phyloP scores from a whole-genome alignment of 2,797 vertebrate species.

The Nannoperca australis region DNA sequence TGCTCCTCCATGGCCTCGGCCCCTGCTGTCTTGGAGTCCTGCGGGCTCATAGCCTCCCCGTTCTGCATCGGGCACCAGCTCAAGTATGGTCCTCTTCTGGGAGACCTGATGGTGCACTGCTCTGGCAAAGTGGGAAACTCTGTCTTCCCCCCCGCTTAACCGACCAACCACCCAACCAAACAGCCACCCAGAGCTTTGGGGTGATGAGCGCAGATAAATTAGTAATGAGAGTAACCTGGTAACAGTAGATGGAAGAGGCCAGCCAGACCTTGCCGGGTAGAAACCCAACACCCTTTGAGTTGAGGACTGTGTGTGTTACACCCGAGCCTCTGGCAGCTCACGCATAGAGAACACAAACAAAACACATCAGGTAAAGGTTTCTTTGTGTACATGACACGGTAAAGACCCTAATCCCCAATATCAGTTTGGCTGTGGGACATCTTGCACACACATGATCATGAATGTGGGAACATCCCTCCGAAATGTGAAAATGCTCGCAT shows the following conservation, averaged over 20 bases:
- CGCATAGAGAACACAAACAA: slow-evolving; percentile 62
- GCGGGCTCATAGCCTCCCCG: slow-evolving; percentile 84
- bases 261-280: slow-evolving; percentile 70
- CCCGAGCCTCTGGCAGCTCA: slow-evolving; percentile 70
- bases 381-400: slow-evolving; percentile 42
- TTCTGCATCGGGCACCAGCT: slow-evolving; percentile 89
- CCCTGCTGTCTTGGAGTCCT: slow-evolving; percentile 68
- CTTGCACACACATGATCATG: not conserved
- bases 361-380: slow-evolving; percentile 53
- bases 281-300: slow-evolving; percentile 78
- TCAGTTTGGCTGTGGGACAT: slow-evolving; percentile 34
- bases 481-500: slow-evolving; percentile 39
- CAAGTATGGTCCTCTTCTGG: slow-evolving; percentile 66
- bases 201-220: slow-evolving; percentile 79
- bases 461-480: slow-evolving; percentile 26
- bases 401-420: slow-evolving; percentile 34
- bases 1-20: slow-evolving; percentile 65
- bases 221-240: slow-evolving; percentile 84
- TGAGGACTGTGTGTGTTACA: slow-evolving; percentile 79
- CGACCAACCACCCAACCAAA: slow-evolving; percentile 42
- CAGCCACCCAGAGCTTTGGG: slow-evolving; percentile 57
- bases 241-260: slow-evolving; percentile 80
- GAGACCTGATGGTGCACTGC: slow-evolving; percentile 77
- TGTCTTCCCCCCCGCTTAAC: slow-evolving; percentile 47
- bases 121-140: slow-evolving; percentile 53